Evolutionary conservation across 2,113 vertebrate species (phyloP).

Genomic region (Eidolon helvum): DNA sequence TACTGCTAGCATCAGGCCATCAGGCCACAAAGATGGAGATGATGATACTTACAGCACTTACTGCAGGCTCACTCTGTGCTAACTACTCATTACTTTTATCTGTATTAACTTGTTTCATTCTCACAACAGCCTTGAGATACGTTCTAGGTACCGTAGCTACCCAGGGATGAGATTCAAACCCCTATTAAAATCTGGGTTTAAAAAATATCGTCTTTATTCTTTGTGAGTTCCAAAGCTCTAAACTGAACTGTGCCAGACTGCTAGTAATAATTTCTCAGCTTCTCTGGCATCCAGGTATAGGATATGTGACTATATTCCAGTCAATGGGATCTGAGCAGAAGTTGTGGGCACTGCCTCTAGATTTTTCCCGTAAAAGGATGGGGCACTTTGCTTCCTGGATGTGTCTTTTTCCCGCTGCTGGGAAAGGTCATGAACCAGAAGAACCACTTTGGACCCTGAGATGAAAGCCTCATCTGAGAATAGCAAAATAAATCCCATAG

Average conservation of each 20-base stretch:
- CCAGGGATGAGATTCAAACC: background rate
- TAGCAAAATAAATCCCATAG: accelerated
- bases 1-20: too few species aligned
- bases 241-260: too few species aligned
- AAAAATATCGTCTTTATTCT: background rate
- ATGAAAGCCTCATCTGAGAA: background rate
- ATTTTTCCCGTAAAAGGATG: background rate
- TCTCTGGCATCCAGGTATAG: background rate
- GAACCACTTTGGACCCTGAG: background rate
- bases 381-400: background rate
- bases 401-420: background rate
- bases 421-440: background rate
- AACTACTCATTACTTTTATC: background rate
- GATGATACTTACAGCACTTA: background rate
- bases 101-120: background rate
- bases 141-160: background rate
- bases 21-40: accelerated
- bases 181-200: background rate
- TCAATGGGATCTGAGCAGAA: accelerated
- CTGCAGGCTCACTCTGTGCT: background rate
- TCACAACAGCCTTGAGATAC: background rate
- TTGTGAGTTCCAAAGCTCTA: background rate
- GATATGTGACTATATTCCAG: background rate
- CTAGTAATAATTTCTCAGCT: background rate
- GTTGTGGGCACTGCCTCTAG: accelerated